Evolutionary conservation across 2,888 invertebrate species (phyloP).

Genomic region (Fragum sueziense): DNA sequence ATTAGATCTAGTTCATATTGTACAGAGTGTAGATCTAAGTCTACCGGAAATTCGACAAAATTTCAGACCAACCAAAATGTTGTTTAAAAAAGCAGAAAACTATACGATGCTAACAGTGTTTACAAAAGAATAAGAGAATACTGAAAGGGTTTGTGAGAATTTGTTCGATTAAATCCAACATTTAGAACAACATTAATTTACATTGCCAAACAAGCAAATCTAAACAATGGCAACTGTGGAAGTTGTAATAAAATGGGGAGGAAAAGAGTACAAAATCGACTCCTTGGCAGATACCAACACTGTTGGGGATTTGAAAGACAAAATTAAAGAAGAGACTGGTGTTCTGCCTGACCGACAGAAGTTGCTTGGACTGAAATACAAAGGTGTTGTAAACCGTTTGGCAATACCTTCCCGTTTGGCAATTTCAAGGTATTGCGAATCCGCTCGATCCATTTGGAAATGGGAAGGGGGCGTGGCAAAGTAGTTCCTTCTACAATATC

Average conservation of each 20-base stretch:
- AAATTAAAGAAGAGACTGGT: constrained; percentile 93
- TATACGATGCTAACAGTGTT: no score
- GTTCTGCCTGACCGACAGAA: constrained; percentile 97
- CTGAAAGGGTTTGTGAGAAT: not conserved
- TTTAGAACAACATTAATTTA: not conserved
- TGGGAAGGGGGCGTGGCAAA: no score
- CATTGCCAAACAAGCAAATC: not conserved
- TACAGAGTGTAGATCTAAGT: no score
- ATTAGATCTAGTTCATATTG: no score
- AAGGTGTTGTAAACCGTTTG: no score
- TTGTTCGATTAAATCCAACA: not conserved
- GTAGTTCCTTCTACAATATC: no score
- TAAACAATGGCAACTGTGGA: constrained; percentile 63
- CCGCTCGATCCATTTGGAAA: no score
- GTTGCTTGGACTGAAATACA: constrained; percentile 94
- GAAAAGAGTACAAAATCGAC: constrained; percentile 92
- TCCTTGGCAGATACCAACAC: constrained; percentile 90
- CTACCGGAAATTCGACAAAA: no score
- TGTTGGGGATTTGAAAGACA: constrained; percentile 90
- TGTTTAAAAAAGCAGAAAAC: no score
- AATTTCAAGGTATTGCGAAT: no score
- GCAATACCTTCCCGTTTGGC: no score
- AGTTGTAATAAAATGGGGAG: constrained; percentile 95
- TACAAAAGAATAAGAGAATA: not conserved
- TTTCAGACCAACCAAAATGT: no score